These are phyloP conservation scores for Lasioglossum malachurum DNA, from an alignment of 2,888 invertebrate genomes.

Conservation along the genomic window DNA sequence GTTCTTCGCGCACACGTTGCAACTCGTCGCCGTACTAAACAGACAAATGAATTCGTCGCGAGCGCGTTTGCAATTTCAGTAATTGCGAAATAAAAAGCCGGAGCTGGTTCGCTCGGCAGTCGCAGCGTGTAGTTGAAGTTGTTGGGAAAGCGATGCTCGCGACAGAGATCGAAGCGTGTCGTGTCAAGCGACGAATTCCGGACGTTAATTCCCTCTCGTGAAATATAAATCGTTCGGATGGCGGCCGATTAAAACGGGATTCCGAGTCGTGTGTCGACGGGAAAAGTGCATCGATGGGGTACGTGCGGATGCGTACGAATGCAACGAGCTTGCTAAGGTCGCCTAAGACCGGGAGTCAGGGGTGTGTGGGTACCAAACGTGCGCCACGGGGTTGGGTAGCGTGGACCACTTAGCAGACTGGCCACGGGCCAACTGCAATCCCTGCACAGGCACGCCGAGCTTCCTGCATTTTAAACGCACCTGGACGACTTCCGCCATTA, in stretches of 20 bases:
- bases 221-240: not conserved
- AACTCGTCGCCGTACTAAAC: not conserved
- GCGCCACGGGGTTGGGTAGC: constrained; percentile 62
- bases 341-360: not conserved
- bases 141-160: not conserved
- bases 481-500: constrained; percentile 76
- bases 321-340: constrained; percentile 11
- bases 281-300: constrained; percentile 19
- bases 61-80: not conserved
- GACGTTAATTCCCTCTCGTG: constrained; percentile 34
- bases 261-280: constrained; percentile 27
- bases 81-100: not conserved
- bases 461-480: constrained; percentile 76
- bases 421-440: constrained; percentile 79
- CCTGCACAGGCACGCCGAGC: constrained; percentile 73
- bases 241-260: constrained; percentile 26
- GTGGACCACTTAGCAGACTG: constrained; percentile 78
- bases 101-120: not conserved
- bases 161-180: not conserved
- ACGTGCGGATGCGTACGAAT: constrained; percentile 60
- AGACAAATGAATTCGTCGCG: not conserved
- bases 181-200: constrained; percentile 4
- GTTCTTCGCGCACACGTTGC: not conserved
- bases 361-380: constrained; percentile 8
- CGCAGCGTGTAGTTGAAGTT: not conserved